A percentile compares a stretch with the other conserved stretches of the same genome.
phyloP scores from a whole-genome alignment of 2,888 invertebrate genomes.

The Drosophila affinis region DNA sequence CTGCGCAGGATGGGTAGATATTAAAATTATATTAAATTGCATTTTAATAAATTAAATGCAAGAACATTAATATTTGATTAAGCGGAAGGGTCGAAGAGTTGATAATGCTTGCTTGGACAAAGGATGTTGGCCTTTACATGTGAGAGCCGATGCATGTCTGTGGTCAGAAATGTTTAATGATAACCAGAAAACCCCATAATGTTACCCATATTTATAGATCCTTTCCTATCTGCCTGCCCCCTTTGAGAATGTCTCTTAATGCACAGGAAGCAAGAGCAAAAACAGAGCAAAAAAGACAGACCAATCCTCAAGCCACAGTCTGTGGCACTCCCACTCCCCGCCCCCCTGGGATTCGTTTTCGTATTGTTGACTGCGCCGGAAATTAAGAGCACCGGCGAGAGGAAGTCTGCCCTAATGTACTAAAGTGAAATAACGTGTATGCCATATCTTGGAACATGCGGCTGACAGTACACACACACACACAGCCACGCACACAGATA shows the following conservation, averaged over 20 bases:
- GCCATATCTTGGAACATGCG: constrained; percentile 40
- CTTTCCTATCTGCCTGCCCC: background rate
- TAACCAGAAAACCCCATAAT: background rate
- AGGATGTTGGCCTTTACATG: constrained; percentile 1
- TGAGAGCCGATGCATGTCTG: too few relatives aligned
- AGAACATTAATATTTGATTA: constrained; percentile 31
- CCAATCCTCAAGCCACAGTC: constrained; percentile 30
- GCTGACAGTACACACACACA: constrained; percentile 34
- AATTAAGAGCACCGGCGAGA: constrained; percentile 63
- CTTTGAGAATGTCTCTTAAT: background rate
- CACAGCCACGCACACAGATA: constrained; percentile 10
- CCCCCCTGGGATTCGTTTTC: constrained; percentile 26
- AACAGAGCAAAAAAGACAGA: background rate
- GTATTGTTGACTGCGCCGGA: constrained; percentile 61
- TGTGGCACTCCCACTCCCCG: constrained; percentile 7
- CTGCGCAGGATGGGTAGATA: constrained; percentile 17
- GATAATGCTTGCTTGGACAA: constrained; percentile 25
- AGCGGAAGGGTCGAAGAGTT: constrained; percentile 1
- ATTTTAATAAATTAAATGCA: constrained; percentile 44
- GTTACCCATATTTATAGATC: background rate
- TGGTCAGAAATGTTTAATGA: too few relatives aligned
- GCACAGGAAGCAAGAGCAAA: constrained; percentile 9
- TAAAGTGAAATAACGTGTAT: constrained; percentile 59
- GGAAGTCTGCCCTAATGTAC: constrained; percentile 66
- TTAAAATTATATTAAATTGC: constrained; percentile 50